These are phyloP conservation scores for Neodontobutis hainanensis DNA, from an alignment of 2,113 vertebrate genomes.

Conservation along the genomic window DNA sequence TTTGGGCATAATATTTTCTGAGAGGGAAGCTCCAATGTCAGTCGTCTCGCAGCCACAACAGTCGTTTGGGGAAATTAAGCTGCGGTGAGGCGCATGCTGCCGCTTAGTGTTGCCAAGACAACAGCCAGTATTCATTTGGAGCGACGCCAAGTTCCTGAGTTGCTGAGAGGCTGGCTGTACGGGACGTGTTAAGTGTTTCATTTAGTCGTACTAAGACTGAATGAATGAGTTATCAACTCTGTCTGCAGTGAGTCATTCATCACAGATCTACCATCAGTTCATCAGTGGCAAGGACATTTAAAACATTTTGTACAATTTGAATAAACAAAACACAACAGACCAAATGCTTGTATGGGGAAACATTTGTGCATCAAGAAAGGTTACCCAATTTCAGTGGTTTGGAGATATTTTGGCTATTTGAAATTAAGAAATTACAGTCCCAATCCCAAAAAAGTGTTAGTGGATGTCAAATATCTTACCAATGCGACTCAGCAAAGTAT, in stretches of 20 bases:
- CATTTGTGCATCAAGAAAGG: constrained; percentile 2
- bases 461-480: no score
- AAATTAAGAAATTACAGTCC: no score
- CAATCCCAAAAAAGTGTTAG: no score
- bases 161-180: constrained; percentile 43
- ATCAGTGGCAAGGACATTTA: not conserved
- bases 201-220: constrained; percentile 20
- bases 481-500: no score
- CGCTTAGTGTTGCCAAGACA: constrained; percentile 62
- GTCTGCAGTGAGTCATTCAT: not conserved
- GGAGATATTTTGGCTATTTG: no score
- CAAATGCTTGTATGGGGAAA: not conserved
- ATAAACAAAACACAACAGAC: not conserved
- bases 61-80: constrained; percentile 27
- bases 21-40: constrained; percentile 4
- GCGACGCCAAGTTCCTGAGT: constrained; percentile 50
- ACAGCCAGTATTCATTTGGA: constrained; percentile 52
- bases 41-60: constrained; percentile 21
- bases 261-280: constrained; percentile 2
- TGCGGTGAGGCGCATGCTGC: constrained; percentile 20
- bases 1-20: not conserved
- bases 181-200: constrained; percentile 48
- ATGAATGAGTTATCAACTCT: constrained; percentile 2
- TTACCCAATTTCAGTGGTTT: no score
- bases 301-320: not conserved